Conservation (phyloP, 1,140 invertebrate species). For the Drosophila sp. region DNA sequence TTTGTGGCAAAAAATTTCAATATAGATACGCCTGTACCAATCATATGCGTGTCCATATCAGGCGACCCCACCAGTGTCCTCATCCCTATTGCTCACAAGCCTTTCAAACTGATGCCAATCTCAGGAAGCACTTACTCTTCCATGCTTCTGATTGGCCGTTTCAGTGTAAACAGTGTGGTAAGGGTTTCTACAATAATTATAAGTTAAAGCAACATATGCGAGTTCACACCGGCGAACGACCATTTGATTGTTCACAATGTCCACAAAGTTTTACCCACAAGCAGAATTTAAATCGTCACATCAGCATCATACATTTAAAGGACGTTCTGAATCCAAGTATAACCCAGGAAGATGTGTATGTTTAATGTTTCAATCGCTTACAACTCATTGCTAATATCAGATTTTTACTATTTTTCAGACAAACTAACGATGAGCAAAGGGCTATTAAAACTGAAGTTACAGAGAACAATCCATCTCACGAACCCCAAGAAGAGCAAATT, state of each 20-base stretch:
- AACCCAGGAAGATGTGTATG: not conserved
- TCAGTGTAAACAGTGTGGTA: not conserved
- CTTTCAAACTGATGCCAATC: not conserved
- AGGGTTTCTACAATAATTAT: not conserved
- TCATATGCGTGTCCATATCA: not conserved
- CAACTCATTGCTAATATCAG: not conserved
- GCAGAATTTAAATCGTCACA: constrained; percentile 30
- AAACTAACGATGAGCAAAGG: not conserved
- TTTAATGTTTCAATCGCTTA: not conserved
- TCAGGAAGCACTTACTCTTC: not conserved
- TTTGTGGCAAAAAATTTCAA: constrained; percentile 33
- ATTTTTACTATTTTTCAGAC: not conserved
- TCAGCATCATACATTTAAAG: constrained; percentile 1
- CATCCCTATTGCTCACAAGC: constrained; percentile 5
- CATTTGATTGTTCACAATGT: constrained; percentile 35
- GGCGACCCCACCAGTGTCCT: not conserved
- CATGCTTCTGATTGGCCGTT: not conserved
- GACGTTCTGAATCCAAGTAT: not conserved
- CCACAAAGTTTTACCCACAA: constrained; percentile 23
- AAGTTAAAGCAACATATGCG: constrained; percentile 18
- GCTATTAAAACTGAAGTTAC: not conserved
- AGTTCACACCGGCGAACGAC: constrained; percentile 32
- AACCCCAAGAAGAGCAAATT: not conserved
- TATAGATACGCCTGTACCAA: constrained; percentile 21
- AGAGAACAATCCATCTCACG: not conserved